These are phyloP conservation scores for Sebastes nivosus DNA, from an alignment of 2,797 vertebrate species.

Conservation along the genomic window DNA sequence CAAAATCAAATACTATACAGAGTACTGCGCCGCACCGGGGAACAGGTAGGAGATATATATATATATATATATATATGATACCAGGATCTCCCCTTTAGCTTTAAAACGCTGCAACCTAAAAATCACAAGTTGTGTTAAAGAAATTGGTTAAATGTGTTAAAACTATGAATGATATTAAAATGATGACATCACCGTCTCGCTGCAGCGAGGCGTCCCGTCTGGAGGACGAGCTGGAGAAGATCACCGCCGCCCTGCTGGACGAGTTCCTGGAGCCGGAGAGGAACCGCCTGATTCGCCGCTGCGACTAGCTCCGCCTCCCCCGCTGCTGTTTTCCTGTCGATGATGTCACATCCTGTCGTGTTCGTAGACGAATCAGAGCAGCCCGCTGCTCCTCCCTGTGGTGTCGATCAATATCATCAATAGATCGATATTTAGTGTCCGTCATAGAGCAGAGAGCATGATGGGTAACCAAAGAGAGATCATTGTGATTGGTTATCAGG, in stretches of 20 bases:
- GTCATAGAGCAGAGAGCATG: background rate
- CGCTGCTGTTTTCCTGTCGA: background rate
- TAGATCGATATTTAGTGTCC: background rate
- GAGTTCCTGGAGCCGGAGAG: conserved; percentile 92
- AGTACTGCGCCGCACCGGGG: conserved; percentile 88
- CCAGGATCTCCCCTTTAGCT: too few species aligned
- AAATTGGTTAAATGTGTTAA: too few species aligned
- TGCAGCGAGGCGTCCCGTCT: conserved; percentile 83
- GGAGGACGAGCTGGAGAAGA: conserved; percentile 85
- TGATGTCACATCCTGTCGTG: conserved; percentile 29
- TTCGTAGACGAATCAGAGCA: background rate
- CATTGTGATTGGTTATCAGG: background rate
- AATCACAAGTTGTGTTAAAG: too few species aligned
- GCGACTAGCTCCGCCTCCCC: conserved; percentile 61
- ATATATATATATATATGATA: too few species aligned
- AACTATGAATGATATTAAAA: too few species aligned
- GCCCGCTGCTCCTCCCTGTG: background rate
- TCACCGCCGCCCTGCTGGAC: conserved; percentile 85
- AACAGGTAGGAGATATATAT: conserved; percentile 73
- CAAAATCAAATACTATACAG: conserved; percentile 96
- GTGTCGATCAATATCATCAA: background rate
- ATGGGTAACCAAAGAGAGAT: background rate
- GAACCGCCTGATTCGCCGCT: conserved; percentile 88
- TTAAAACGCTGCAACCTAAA: too few species aligned
- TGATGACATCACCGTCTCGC: background rate